These are phyloP conservation scores for Tetramorium alpestre DNA, from an alignment of 1,140 invertebrate genomes.

Conservation along the genomic window DNA sequence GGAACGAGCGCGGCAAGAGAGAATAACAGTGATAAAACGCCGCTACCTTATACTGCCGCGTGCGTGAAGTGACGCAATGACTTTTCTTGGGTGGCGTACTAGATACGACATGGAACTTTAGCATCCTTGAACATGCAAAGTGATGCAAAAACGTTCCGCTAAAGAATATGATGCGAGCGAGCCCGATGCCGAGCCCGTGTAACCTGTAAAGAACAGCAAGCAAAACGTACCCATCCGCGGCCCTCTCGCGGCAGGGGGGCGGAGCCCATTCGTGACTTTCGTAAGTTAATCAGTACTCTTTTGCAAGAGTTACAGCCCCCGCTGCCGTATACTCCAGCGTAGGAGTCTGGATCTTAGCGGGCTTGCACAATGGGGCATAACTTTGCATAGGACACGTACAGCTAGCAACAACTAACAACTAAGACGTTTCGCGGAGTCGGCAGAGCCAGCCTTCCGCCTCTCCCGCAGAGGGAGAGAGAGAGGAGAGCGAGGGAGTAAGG, in stretches of 20 bases:
- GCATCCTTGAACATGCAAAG: constrained; percentile 69
- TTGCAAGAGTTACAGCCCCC: constrained; percentile 67
- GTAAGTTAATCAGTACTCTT: constrained; percentile 78
- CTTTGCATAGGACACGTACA: constrained; percentile 79
- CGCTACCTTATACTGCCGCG: constrained; percentile 43
- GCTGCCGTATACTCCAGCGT: constrained; percentile 36
- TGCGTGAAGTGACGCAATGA: constrained; percentile 66
- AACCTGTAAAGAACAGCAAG: constrained; percentile 60
- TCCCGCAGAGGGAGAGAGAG: neutral
- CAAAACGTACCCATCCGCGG: constrained; percentile 43
- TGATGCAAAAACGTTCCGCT: constrained; percentile 60
- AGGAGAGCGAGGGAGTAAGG: constrained; percentile 52
- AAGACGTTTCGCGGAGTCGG: constrained; percentile 76
- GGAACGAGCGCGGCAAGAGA: constrained; percentile 13
- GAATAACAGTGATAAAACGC: constrained; percentile 60
- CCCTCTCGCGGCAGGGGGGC: constrained; percentile 33
- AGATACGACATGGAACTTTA: constrained; percentile 65
- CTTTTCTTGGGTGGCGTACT: constrained; percentile 40
- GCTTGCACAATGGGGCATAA: constrained; percentile 81
- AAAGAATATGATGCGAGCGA: constrained; percentile 59
- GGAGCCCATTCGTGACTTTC: constrained; percentile 72
- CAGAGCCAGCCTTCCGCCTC: constrained; percentile 32
- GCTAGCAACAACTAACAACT: constrained; percentile 83
- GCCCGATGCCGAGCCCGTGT: neutral
- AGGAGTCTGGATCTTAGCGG: constrained; percentile 74